Conservation (phyloP, 1,140 invertebrate species). For the Drosophila carrolli region DNA sequence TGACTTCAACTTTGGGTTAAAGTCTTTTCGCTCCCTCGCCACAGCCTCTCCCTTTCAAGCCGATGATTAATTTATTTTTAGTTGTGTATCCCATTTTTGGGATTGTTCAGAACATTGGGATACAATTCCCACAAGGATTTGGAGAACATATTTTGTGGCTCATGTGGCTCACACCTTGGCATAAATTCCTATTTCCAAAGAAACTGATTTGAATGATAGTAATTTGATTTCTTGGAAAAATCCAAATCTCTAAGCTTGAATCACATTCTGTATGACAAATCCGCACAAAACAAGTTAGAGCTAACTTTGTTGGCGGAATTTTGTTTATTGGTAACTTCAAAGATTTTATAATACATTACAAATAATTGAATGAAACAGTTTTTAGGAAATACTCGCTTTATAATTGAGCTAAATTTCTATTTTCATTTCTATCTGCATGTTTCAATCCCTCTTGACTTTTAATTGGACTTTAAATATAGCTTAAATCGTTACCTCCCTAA, state of each 20-base stretch:
- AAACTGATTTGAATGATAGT: constrained; percentile 35
- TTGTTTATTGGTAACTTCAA: background rate
- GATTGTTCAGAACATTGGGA: background rate
- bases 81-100: constrained; percentile 15
- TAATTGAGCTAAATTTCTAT: no score
- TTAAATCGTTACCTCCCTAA: background rate
- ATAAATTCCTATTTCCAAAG: constrained; percentile 17
- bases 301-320: background rate
- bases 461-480: constrained; percentile 3
- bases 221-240: constrained; percentile 32
- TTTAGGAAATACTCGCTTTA: no score
- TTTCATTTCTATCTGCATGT: no score
- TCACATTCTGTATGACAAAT: constrained; percentile 16
- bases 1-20: constrained; percentile 41
- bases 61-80: constrained; percentile 33
- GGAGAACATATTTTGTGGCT: constrained; percentile 14
- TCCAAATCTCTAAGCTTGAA: constrained; percentile 1
- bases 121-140: constrained; percentile 43
- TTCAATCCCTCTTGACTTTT: background rate
- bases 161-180: constrained; percentile 15
- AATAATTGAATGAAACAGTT: no score
- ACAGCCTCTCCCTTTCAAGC: constrained; percentile 17
- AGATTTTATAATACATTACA: no score
- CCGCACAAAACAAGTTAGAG: background rate
- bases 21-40: constrained; percentile 19